phyloP scores from a whole-genome alignment of 1,140 invertebrate species.

The Hyphantria cunea region DNA sequence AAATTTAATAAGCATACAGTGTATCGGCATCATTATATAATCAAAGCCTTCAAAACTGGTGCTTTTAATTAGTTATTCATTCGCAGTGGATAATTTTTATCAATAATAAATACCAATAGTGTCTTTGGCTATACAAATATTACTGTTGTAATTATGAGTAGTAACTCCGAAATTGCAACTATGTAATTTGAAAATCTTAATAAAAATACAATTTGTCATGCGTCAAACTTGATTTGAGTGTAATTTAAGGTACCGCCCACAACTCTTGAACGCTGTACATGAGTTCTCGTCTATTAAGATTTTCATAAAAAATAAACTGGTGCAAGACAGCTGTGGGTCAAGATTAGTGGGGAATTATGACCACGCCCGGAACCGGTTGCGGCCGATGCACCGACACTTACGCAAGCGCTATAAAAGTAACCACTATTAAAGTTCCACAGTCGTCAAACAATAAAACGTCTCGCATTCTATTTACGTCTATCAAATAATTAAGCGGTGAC shows the following conservation, averaged over 20 bases:
- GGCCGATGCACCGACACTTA: conserved; percentile 58
- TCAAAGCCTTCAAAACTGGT: no score
- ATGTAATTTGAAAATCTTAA: no score
- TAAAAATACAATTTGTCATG: no score
- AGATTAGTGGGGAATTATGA: conserved; percentile 68
- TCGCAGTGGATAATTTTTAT: no score
- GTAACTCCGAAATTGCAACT: no score
- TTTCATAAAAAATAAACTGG: conserved; percentile 42
- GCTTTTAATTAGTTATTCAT: no score
- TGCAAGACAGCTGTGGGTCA: conserved; percentile 68
- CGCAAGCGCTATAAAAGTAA: conserved; percentile 41
- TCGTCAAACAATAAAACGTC: conserved; percentile 28
- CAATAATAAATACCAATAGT: no score
- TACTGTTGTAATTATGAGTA: no score
- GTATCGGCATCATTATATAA: no score
- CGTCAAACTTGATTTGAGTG: conserved; percentile 2
- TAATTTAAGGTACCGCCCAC: conserved; percentile 31
- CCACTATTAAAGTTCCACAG: conserved; percentile 8
- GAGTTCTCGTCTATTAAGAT: conserved; percentile 46
- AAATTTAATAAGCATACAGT: no score
- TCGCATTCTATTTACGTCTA: conserved; percentile 21
- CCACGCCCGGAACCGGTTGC: conserved; percentile 57
- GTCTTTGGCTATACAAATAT: no score
- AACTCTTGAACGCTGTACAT: conserved; percentile 19
- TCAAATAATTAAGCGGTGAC: conserved; percentile 16